Conservation (phyloP, 92 coral and sea anemone species). For the Umimayanthus kanabou region DNA sequence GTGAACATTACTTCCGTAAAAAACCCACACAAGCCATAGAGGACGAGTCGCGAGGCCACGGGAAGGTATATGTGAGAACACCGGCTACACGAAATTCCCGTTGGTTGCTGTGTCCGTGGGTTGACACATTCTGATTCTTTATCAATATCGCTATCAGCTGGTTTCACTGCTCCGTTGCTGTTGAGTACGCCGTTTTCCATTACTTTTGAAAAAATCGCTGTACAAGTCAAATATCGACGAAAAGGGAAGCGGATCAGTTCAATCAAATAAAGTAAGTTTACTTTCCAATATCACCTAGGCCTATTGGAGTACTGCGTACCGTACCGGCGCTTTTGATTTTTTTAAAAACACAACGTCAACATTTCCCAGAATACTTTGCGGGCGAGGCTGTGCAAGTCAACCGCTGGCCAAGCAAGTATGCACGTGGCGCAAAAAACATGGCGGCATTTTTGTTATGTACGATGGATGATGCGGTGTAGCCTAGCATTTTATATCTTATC, state of each 20-base stretch:
- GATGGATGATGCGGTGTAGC: neutral
- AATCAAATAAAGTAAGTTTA: conserved; percentile 6
- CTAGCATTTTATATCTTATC: neutral
- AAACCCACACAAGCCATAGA: conserved; percentile 93
- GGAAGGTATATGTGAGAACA: conserved; percentile 59
- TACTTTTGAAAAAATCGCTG: neutral
- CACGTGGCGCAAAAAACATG: conserved; percentile 18
- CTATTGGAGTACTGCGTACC: too few relatives aligned
- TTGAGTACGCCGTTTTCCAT: neutral
- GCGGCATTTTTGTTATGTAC: neutral
- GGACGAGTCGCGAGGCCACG: conserved; percentile 72
- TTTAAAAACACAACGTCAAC: neutral
- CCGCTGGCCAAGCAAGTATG: conserved; percentile 31
- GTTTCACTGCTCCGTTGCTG: neutral
- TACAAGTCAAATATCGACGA: neutral
- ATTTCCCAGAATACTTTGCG: conserved; percentile 17
- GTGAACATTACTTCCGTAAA: conserved; percentile 97
- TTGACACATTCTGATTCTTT: neutral
- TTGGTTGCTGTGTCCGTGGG: neutral
- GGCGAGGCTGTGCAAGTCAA: neutral
- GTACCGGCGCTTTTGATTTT: neutral
- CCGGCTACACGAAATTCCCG: conserved; percentile 2
- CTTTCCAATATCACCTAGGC: too few relatives aligned
- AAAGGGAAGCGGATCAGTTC: neutral
- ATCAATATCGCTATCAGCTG: neutral